phyloP scores from a whole-genome alignment of 2,113 vertebrate genomes.

The Eulemur rufifrons region DNA sequence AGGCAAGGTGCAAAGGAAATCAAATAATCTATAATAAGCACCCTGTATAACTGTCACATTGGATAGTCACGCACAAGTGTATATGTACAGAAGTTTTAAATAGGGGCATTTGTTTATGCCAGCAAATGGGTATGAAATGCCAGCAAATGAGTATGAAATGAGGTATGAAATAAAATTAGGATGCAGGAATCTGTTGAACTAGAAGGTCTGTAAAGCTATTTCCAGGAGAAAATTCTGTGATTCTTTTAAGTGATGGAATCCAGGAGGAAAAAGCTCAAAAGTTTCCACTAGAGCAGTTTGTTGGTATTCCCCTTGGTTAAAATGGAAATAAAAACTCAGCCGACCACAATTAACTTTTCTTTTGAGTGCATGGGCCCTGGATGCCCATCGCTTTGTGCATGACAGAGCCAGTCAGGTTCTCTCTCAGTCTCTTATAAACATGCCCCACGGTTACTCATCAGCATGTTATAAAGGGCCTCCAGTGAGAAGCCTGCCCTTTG shows the following conservation, averaged over 20 bases:
- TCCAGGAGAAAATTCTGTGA: not conserved
- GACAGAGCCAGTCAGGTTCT: not conserved
- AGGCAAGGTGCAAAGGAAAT: conserved; percentile 12
- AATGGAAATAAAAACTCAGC: not conserved
- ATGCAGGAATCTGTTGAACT: not conserved
- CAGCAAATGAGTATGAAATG: not conserved
- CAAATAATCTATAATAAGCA: not conserved
- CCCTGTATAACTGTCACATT: not conserved
- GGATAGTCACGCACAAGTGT: not conserved
- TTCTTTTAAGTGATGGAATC: not conserved
- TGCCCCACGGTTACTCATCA: not conserved
- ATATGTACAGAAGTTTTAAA: not conserved
- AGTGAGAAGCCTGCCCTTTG: not conserved
- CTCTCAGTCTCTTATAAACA: not conserved
- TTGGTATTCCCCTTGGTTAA: not conserved
- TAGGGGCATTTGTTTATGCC: not conserved
- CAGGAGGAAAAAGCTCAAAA: not conserved
- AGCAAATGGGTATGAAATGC: not conserved
- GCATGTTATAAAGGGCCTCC: not conserved
- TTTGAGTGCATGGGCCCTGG: not conserved
- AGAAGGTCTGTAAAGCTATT: not conserved
- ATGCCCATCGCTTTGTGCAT: not conserved
- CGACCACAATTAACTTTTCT: not conserved
- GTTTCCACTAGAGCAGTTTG: not conserved
- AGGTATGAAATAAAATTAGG: not conserved